Percentiles rank a stretch among this genome's conserved stretches.
Conservation (phyloP, 2,797 vertebrate genomes). For the Leptodactylus fallax region DNA sequence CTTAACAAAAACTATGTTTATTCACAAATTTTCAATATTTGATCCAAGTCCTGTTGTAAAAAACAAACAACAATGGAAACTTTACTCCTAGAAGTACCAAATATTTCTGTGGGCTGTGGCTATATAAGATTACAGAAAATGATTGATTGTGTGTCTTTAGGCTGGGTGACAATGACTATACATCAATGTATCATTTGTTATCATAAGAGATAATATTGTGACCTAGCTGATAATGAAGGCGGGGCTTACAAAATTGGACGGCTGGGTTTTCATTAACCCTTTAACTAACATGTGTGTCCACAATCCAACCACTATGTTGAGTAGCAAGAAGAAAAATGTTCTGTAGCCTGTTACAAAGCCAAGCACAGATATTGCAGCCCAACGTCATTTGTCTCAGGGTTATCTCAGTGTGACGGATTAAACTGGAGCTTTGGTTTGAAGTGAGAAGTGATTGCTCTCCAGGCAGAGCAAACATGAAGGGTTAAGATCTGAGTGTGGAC, state of each 20-base stretch:
- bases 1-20: no score
- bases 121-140: constrained; percentile 20
- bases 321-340: not conserved
- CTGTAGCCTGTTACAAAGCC: not conserved
- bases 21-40: not conserved
- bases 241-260: constrained; percentile 18
- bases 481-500: constrained; percentile 42
- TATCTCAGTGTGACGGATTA: constrained; percentile 66
- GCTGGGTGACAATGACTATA: constrained; percentile 52
- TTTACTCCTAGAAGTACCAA: not conserved
- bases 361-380: constrained; percentile 58
- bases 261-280: constrained; percentile 19
- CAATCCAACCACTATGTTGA: not conserved
- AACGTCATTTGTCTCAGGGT: constrained; percentile 63
- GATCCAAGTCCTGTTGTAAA: not conserved
- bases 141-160: constrained; percentile 60
- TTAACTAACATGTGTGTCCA: not conserved
- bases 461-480: constrained; percentile 45
- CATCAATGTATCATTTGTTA: constrained; percentile 61
- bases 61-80: not conserved
- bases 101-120: constrained; percentile 21
- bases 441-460: constrained; percentile 34
- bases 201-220: constrained; percentile 58
- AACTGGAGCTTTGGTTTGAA: constrained; percentile 66
- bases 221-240: constrained; percentile 54